Conservation (phyloP, 2,797 vertebrate species). For the Bucorvus abyssinicus region DNA sequence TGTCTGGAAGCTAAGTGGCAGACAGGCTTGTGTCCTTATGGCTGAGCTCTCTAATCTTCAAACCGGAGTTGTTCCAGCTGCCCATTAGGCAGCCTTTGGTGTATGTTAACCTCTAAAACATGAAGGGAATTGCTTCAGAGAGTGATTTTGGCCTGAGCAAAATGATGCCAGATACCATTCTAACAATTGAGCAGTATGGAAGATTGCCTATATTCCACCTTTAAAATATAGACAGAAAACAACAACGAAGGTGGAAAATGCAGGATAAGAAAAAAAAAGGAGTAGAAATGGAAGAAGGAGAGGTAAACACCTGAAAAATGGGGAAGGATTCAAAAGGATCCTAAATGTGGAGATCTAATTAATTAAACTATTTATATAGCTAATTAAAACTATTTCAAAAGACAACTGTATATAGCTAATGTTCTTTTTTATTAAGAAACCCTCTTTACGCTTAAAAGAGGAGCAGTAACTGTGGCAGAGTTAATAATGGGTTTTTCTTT, state of each 20-base stretch:
- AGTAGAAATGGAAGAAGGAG: background rate
- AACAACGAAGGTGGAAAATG: background rate
- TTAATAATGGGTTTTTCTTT: background rate
- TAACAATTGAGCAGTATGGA: background rate
- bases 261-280: background rate
- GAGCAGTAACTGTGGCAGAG: background rate
- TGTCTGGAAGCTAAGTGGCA: background rate
- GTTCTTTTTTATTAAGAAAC: background rate
- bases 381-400: background rate
- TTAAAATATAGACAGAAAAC: background rate
- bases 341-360: background rate
- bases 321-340: background rate
- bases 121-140: background rate
- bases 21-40: background rate
- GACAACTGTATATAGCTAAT: background rate
- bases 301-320: background rate
- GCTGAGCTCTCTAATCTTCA: background rate
- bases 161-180: fast-evolving
- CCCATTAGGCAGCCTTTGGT: background rate
- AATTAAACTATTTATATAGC: background rate
- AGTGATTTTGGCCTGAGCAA: background rate
- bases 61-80: background rate
- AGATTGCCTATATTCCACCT: background rate
- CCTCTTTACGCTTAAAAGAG: background rate
- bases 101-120: background rate